Base-by-base conservation (phyloP, 2,797 vertebrate genomes). In the Lagothrix lagotricha region DNA sequence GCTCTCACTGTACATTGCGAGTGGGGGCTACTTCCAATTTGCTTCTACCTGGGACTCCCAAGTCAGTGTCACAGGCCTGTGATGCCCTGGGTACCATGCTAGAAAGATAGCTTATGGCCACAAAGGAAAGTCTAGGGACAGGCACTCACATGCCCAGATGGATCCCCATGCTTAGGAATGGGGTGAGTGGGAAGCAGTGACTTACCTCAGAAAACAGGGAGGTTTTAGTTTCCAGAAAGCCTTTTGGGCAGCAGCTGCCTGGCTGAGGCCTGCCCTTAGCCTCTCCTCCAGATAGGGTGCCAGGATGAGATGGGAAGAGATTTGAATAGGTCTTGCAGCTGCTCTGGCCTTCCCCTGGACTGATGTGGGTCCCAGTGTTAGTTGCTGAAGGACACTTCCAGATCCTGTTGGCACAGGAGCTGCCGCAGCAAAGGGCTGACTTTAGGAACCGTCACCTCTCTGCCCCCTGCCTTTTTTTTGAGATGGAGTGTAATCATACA, bases 1-100 rank as follows among this genome's bases (percentile, higher is more conserved):
- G 14, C 41, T 19, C 39, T 46, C 44, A 30, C 1, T 24, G 14
- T 33, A 15, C 39, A 3, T 28, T 33, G 28, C 24, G 0, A 22
- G 17, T 70, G 19, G 20, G 19, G 67, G n/a, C 15, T 19, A 22
- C 67, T 72, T 72, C 10, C n/a, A 72, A 19, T 72, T 36, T 72
- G n/a, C 48, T 54, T 92, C n/a, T 6, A 10, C 33, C 6, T 7
- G 14, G 4, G 39, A 20, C 26, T 79, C 22, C 3, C 39, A 48
- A 36, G 17, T 81, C 22, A 7, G 22, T 12, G 8, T 17, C 0
- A 0, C 36, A 39, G 36, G 17, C 33, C 77, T 76, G 20, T 0
- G 22, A 33, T 6, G 1, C 1, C 11, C n/a, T 8, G 2, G 5
- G 15, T 26, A 4, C 6, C 2, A 26, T 26, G 1, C 79, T 52